These are phyloP conservation scores for Stegodyphus dumicola DNA, from an alignment of 1,140 invertebrate species.

Conservation along the genomic window DNA sequence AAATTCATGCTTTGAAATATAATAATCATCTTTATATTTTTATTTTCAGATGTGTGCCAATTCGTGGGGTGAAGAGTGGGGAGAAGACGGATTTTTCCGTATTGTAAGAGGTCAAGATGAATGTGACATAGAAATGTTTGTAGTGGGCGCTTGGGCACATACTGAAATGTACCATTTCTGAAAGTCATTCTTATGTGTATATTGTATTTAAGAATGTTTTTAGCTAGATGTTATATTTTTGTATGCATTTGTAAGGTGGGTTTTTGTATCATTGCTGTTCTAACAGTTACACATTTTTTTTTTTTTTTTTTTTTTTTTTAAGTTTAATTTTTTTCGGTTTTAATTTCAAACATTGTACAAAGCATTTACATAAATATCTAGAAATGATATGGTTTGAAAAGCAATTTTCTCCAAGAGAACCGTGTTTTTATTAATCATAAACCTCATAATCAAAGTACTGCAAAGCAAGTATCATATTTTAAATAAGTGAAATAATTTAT, in stretches of 20 bases:
- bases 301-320: no score
- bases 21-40: constrained; percentile 60
- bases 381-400: no score
- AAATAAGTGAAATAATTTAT: no score
- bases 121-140: constrained; percentile 86
- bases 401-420: no score
- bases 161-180: constrained; percentile 39
- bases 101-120: constrained; percentile 84
- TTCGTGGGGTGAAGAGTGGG: constrained; percentile 91
- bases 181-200: not conserved
- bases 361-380: no score
- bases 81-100: constrained; percentile 86
- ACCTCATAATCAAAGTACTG: no score
- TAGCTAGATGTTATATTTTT: not conserved
- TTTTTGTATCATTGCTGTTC: not conserved
- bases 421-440: no score
- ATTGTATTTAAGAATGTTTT: not conserved
- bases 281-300: not conserved
- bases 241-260: not conserved
- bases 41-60: constrained; percentile 82
- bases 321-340: no score
- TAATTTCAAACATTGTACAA: no score
- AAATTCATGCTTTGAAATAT: no score
- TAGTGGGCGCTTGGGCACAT: constrained; percentile 78
- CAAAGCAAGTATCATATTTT: no score